Conservation (phyloP, 2,888 invertebrate species). For the Bedellia somnulentella region DNA sequence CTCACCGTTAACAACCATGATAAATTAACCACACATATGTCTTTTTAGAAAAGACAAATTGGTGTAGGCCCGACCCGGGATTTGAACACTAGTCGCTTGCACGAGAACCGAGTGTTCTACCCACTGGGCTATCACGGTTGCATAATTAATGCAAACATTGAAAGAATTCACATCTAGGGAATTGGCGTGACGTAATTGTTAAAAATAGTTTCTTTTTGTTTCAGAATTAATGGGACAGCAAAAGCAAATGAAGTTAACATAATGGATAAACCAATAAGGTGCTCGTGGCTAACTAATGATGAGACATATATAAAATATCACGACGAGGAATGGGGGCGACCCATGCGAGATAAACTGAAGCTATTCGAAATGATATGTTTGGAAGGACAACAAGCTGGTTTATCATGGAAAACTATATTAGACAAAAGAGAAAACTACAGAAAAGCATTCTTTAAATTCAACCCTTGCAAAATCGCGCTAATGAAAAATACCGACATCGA, state of each 20-base stretch:
- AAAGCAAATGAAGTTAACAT: no score
- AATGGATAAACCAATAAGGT: conserved; percentile 14
- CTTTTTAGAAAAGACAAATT: no score
- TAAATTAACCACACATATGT: no score
- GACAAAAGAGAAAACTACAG: conserved; percentile 37
- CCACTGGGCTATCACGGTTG: no score
- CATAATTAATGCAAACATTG: no score
- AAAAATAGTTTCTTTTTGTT: no score
- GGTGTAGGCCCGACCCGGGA: no score
- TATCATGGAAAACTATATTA: conserved; percentile 42
- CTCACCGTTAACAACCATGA: no score
- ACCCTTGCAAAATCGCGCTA: conserved; percentile 24
- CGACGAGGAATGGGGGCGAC: conserved; percentile 45
- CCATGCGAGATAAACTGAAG: conserved; percentile 20
- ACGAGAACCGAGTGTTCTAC: no score
- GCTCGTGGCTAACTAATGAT: conserved; percentile 34
- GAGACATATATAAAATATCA: conserved; percentile 36
- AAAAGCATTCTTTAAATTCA: conserved; percentile 25
- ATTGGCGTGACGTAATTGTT: not conserved
- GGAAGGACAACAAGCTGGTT: conserved; percentile 48
- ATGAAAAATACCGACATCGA: conserved; percentile 20
- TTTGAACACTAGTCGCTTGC: no score
- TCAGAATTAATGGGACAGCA: no score
- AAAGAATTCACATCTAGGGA: not conserved
- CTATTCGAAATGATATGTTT: conserved; percentile 47